Evolutionary conservation across 2,888 invertebrate genomes (phyloP), one percentile per base, ranked within the genome.

Genomic region (Pheosia gnoma): DNA sequence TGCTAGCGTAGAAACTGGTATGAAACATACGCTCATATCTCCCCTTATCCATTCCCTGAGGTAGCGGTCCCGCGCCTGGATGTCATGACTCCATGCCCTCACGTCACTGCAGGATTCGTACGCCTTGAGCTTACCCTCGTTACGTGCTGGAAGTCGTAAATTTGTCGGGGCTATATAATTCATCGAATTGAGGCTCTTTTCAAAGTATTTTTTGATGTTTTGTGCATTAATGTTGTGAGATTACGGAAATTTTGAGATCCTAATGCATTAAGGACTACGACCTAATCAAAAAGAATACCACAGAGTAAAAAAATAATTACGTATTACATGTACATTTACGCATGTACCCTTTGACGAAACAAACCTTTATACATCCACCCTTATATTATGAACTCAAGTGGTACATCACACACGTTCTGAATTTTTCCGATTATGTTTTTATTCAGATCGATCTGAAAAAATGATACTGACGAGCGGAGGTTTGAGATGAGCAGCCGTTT

Each of bases 61-160:
- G 68, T 93, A 87, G 13, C 72, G 72, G 62, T 84, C 79, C 58
- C 86, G 84, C 8, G 57, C 70, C 53, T 70, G 66, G 36, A 65
- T 61, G 75, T 94, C 91, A 77, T 94, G 92, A 77, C 94, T 94
- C 95, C 95, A 95, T 69, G 95, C 94, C 72, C 94, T 86, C 49
- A 94, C 68, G 78, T 95, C 95, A 41, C 78, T 75, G 70, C 94
- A 94, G 60, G 95, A 95, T 49, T 91, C 90, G 67, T 91, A 91
- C 0, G 91, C 85, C 79, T 95, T 95, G 62, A 95, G 83, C 68
- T 94, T 92, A 59, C 94, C 94, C 75, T 95, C 95, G 83, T 92
- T 91, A 57, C 94, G 89, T 68, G 90, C 80, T 57, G 82, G 75
- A 54, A 94, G 83, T 63, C 74, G 74, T 60, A 84, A 66, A 56